Base-by-base conservation (phyloP, 1,140 invertebrate species). In the Pseudomyrmex flavicornis region DNA sequence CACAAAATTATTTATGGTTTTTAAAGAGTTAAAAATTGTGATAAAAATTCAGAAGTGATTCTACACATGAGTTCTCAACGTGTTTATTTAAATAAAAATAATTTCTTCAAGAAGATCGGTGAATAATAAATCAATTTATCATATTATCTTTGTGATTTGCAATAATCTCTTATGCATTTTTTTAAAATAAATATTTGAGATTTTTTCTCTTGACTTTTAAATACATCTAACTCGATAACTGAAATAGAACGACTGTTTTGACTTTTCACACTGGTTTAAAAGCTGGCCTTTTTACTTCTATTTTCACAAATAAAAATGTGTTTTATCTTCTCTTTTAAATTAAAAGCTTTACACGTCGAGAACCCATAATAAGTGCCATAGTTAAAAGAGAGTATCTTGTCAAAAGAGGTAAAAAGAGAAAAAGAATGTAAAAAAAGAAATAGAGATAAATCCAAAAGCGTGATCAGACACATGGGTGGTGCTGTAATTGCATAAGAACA, bases 401-500 rank as follows among this genome's bases (percentile, higher is more conserved):
- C 13, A 65, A 22, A 65, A 66, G 1, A 73, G 9, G 22, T 17
- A 61, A 13, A 74, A 54, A 52, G 0, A 35, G 61, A 44, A 74
- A 20, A 75, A 35, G 5, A 35, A 35, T 7, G 5, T 35, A 35
- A 35, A 48, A 75, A 75, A 9, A 62, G 46, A 74, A 13, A 58
- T 17, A 74, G 5, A 26, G 44, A 20, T 62, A 75, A 74, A 52
- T 74, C 44, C 5, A 58, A 62, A 52, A 75, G 46, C 58, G 20
- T 73, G 70, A 59, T 46, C 15, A 46, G 70, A 73, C 70, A 54
- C 70, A 12, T 74, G 44, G 35, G 17, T 69, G 50, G 75, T 69
- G 63, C 75, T 35, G 35, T 56, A 77, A 68, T 77, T 77, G 2
- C 26, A 5, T 52, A 44, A 58, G 54, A 87, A 88, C 85, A 79